Percentiles rank a stretch among this genome's conserved stretches.
Evolutionary conservation across 1,140 invertebrate species (phyloP).

Genomic region (Drosophila willistoni): DNA sequence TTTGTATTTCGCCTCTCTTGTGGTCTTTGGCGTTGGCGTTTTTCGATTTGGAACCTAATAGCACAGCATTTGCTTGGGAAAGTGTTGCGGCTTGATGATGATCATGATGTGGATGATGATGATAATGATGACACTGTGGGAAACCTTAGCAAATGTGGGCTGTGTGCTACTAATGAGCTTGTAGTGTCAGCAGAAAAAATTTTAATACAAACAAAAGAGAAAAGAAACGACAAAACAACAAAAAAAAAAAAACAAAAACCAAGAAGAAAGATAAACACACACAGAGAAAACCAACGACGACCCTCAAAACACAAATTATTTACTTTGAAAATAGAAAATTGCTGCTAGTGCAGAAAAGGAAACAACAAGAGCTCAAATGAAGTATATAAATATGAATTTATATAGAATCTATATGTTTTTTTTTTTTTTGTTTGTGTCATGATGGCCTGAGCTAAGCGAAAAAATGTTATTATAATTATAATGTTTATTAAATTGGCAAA

Average conservation of each 20-base stretch:
- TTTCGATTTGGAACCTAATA: slow-evolving; percentile 54
- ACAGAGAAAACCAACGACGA: slow-evolving; percentile 15
- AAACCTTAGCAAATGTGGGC: slow-evolving; percentile 76
- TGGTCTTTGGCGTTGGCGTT: slow-evolving; percentile 47
- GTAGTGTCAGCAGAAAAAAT: slow-evolving; percentile 59
- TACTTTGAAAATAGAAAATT: slow-evolving; percentile 46
- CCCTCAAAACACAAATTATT: slow-evolving; percentile 29
- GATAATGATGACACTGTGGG: slow-evolving; percentile 72
- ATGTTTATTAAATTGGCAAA: not conserved
- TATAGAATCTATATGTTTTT: not conserved
- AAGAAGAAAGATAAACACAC: slow-evolving; percentile 10
- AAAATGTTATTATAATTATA: not conserved
- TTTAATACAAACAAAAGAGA: slow-evolving; percentile 23
- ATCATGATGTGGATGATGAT: slow-evolving; percentile 36
- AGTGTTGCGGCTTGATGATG: slow-evolving; percentile 66
- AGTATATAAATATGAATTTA: not conserved
- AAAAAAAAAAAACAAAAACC: too few species aligned
- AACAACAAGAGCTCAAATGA: slow-evolving; percentile 25
- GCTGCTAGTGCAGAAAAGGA: slow-evolving; percentile 39
- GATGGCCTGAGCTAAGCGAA: not conserved
- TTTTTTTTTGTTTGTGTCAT: not conserved
- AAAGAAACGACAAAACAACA: slow-evolving; percentile 11
- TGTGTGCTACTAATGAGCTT: slow-evolving; percentile 71
- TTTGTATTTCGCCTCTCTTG: slow-evolving; percentile 22
- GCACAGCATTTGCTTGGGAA: slow-evolving; percentile 58